phyloP scores from a whole-genome alignment of 2,113 vertebrate species.

The Archilochus colubris region DNA sequence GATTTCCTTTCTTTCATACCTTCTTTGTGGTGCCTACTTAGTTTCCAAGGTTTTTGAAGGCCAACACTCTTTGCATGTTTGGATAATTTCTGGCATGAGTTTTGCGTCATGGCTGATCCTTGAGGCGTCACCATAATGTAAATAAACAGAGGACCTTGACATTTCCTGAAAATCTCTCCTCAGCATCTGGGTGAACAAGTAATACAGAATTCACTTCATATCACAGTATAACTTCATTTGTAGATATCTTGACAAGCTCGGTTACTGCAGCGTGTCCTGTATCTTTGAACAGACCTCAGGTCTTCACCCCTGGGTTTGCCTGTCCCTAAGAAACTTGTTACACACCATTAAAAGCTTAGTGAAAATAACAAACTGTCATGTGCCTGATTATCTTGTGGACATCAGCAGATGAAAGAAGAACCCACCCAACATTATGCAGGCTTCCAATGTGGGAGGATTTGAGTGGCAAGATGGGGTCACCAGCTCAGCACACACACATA shows the following conservation, averaged over 20 bases:
- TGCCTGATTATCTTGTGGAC: neutral
- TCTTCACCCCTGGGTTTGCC: neutral
- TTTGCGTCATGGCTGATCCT: neutral
- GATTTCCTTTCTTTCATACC: neutral
- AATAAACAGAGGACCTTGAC: neutral
- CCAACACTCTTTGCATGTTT: neutral
- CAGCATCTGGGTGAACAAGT: neutral
- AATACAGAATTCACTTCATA: neutral
- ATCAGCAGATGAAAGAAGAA: slow-evolving; percentile 4
- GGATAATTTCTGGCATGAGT: neutral
- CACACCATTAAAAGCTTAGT: neutral
- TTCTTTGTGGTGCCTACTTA: neutral
- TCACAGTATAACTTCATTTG: neutral
- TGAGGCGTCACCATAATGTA: neutral
- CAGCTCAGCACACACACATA: accelerated
- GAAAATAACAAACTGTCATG: neutral
- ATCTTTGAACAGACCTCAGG: neutral
- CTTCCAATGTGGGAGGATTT: neutral
- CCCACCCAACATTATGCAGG: neutral
- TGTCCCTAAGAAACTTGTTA: neutral
- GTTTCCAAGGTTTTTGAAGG: neutral
- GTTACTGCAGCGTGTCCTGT: neutral
- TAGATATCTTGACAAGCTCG: neutral
- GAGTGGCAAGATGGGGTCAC: neutral
- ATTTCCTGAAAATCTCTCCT: slow-evolving; percentile 2